These are phyloP conservation scores for Cardinalis cardinalis DNA, from an alignment of 2,113 vertebrate genomes.

Conservation along the genomic window DNA sequence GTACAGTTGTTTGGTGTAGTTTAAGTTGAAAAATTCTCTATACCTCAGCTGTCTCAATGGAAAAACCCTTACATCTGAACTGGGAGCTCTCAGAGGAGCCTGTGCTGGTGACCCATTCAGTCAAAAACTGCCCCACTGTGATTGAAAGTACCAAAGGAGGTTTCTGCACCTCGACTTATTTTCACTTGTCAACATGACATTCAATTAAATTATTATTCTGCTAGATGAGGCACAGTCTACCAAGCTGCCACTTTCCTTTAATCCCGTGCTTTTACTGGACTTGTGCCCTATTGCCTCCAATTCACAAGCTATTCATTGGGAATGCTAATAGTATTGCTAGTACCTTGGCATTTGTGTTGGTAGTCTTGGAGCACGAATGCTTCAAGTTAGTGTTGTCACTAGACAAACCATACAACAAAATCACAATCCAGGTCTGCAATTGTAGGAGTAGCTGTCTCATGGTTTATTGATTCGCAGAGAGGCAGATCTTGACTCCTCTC, in stretches of 20 bases:
- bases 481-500: background rate
- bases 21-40: background rate
- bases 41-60: background rate
- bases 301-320: background rate
- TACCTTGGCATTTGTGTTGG: background rate
- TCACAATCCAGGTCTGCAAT: background rate
- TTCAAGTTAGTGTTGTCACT: background rate
- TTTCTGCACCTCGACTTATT: background rate
- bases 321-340: background rate
- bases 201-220: background rate
- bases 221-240: background rate
- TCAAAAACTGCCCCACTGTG: background rate
- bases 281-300: background rate
- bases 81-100: background rate
- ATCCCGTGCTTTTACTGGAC: background rate
- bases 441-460: background rate
- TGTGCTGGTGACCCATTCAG: fast-evolving
- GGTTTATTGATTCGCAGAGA: background rate
- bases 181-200: background rate
- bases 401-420: background rate
- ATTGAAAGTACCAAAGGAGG: background rate
- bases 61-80: background rate
- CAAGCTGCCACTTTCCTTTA: background rate
- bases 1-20: background rate
- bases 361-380: background rate